Evolutionary conservation across 92 coral and sea anemone genomes (phyloP).

Genomic region (Epizoanthus fatuus): DNA sequence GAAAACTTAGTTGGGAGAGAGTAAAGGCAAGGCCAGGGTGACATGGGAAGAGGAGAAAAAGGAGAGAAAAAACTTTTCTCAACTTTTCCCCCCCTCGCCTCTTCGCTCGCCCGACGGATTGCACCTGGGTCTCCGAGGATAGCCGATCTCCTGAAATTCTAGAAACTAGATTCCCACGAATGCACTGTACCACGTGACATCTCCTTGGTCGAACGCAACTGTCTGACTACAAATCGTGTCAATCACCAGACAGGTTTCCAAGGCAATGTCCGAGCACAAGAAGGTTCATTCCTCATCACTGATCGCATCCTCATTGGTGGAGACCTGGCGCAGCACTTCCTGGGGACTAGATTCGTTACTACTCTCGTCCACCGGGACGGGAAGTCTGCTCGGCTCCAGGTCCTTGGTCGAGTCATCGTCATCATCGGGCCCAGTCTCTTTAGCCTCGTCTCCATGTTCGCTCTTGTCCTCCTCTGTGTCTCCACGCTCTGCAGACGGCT

Average conservation of each 20-base stretch:
- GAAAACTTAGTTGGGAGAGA: no score
- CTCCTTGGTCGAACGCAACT: no score
- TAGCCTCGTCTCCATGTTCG: conserved; percentile 64
- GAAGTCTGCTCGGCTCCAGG: conserved; percentile 43
- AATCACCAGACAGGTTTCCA: not conserved
- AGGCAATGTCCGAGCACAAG: not conserved
- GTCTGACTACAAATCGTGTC: not conserved
- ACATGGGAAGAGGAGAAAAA: no score
- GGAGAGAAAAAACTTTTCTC: no score
- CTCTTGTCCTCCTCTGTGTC: conserved; percentile 59
- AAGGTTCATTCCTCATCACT: conserved; percentile 33
- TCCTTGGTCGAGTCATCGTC: conserved; percentile 59
- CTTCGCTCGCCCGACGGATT: no score
- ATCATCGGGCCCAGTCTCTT: conserved; percentile 68
- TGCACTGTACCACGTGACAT: no score
- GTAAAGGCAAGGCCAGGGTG: no score
- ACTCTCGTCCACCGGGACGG: conserved; percentile 61
- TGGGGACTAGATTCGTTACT: conserved; percentile 76
- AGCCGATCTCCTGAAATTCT: no score
- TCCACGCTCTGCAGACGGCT: conserved; percentile 23
- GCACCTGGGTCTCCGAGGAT: no score
- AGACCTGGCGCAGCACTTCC: conserved; percentile 38
- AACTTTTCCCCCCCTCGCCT: no score
- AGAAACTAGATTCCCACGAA: no score
- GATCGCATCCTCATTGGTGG: conserved; percentile 50